These are phyloP conservation scores for Pseudomyrmex cubaensis DNA, from an alignment of 1,140 invertebrate genomes.

Conservation along the genomic window DNA sequence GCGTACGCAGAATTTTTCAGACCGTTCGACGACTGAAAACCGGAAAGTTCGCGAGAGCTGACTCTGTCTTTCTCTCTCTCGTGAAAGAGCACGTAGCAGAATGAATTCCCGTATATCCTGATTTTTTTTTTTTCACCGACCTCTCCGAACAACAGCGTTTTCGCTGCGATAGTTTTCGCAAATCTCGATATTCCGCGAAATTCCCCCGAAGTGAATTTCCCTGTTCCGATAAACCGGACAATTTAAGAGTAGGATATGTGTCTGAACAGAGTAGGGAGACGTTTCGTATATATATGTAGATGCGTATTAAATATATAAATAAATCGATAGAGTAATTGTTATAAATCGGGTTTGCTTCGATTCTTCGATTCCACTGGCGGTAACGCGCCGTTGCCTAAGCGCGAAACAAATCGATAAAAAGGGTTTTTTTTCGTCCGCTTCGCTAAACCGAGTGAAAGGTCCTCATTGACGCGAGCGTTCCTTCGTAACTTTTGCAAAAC, in stretches of 20 bases:
- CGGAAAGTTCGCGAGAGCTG: not conserved
- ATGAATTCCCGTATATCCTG: slow-evolving; percentile 16
- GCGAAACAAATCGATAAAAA: slow-evolving; percentile 19
- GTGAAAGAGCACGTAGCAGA: slow-evolving; percentile 17
- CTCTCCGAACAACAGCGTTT: not conserved
- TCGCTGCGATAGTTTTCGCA: not conserved
- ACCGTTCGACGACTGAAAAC: not conserved
- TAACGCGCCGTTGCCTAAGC: not conserved
- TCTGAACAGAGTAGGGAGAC: no score
- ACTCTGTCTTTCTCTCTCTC: not conserved
- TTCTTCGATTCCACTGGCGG: not conserved
- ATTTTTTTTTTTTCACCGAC: not conserved
- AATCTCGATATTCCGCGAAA: not conserved
- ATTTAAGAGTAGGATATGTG: no score
- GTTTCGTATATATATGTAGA: no score
- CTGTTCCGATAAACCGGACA: no score
- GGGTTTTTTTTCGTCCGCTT: slow-evolving; percentile 41
- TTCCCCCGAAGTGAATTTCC: no score
- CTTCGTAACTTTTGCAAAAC: slow-evolving; percentile 49
- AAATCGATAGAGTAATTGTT: not conserved
- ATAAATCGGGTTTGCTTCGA: slow-evolving; percentile 19
- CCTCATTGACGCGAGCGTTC: slow-evolving; percentile 20
- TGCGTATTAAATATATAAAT: no score
- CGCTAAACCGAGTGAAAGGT: slow-evolving; percentile 20
- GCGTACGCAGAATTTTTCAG: slow-evolving; percentile 53